These are phyloP conservation scores for Drosophila multiciliata DNA, from an alignment of 2,888 invertebrate species.

Conservation along the genomic window DNA sequence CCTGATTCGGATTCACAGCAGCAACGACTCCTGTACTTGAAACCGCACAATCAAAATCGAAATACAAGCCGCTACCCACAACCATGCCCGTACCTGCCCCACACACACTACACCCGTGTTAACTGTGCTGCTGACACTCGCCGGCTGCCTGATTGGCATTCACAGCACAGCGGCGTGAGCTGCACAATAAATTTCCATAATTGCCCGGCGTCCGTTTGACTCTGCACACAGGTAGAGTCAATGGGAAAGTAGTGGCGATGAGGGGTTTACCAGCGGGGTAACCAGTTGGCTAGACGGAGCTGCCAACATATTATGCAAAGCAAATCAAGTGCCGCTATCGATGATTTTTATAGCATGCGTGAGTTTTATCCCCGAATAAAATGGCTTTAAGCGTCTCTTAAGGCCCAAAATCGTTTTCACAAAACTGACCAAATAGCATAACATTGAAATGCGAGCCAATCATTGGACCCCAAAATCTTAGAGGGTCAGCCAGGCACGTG, in stretches of 20 bases:
- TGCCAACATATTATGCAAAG: slow-evolving; percentile 50
- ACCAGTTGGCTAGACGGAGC: slow-evolving; percentile 1
- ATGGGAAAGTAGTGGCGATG: not conserved
- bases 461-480: slow-evolving; percentile 29
- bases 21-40: slow-evolving; percentile 45
- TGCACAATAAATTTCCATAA: slow-evolving; percentile 79
- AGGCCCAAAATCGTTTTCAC: slow-evolving; percentile 20
- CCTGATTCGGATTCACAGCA: slow-evolving; percentile 22
- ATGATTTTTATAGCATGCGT: slow-evolving; percentile 67
- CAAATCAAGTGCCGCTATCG: slow-evolving; percentile 64
- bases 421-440: slow-evolving; percentile 46
- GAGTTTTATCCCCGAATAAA: slow-evolving; percentile 64
- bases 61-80: slow-evolving; percentile 6
- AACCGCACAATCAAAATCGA: slow-evolving; percentile 35
- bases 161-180: slow-evolving; percentile 55
- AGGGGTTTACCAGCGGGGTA: not conserved
- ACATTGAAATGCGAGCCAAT: slow-evolving; percentile 58
- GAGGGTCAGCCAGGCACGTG: slow-evolving; percentile 52
- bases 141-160: slow-evolving; percentile 64
- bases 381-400: slow-evolving; percentile 41
- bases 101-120: not conserved
- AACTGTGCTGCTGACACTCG: slow-evolving; percentile 34
- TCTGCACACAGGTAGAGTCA: slow-evolving; percentile 29
- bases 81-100: not conserved
- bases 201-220: slow-evolving; percentile 69